Conservation (phyloP, 2,888 invertebrate genomes). For the Oasisia sp. region DNA sequence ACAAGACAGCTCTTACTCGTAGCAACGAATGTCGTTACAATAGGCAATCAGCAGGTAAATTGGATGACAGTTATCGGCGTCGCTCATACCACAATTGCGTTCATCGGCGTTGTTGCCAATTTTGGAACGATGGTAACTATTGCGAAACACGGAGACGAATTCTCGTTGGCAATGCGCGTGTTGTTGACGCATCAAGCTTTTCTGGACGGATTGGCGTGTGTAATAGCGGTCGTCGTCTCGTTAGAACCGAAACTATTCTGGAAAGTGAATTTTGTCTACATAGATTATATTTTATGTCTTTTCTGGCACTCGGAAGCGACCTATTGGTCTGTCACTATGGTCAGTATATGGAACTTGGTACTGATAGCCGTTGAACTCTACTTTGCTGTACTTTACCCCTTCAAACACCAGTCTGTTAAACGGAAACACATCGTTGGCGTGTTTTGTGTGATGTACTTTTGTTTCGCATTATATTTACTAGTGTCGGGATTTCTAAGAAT, state of each 20-base stretch:
- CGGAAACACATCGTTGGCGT: neutral
- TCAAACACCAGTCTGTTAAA: neutral
- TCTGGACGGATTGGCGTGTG: neutral
- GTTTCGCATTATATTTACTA: neutral
- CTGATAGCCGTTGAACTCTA: neutral
- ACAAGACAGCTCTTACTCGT: too few species aligned
- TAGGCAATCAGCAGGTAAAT: too few species aligned
- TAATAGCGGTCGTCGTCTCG: neutral
- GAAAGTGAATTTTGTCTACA: neutral
- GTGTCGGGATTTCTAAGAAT: neutral
- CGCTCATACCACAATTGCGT: neutral
- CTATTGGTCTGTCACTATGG: neutral
- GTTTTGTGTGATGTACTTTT: neutral
- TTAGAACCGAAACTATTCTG: neutral
- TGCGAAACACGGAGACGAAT: neutral
- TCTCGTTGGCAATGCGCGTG: neutral
- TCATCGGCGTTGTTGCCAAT: neutral
- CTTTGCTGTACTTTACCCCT: neutral
- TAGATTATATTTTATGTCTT: neutral
- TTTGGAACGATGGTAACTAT: neutral
- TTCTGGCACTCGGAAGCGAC: neutral
- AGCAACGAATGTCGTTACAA: too few species aligned
- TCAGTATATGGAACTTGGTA: constrained; percentile 17
- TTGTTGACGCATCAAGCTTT: neutral
- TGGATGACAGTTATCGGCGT: neutral